Base-by-base conservation (phyloP, 1,140 invertebrate species). In the Microplitis demolitor region DNA sequence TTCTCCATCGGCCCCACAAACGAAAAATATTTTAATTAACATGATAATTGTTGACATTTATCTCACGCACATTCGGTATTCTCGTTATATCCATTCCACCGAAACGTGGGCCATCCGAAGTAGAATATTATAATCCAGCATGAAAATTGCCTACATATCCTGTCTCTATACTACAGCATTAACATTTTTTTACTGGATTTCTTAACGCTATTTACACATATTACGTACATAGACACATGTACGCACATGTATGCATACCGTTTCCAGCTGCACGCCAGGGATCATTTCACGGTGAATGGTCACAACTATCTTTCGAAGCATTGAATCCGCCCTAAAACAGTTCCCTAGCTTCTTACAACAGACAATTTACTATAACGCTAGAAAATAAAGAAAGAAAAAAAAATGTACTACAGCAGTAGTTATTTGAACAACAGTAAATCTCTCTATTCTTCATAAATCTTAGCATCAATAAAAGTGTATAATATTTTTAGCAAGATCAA, bases 241-340 rank as follows among this genome's bases (percentile, higher is more conserved):
- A 24, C 24, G 24, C 24, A 24, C 24, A 24, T 2, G n/a, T n/a
- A n/a, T n/a, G n/a, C n/a, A n/a, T n/a, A n/a, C 24, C 0, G 24
- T 24, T 24, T 24, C 45, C 69, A 71, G 69, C 69, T 71, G 69
- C 69, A 71, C 68, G 37, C 35, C 39, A 34, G 56, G 56, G 37
- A 60, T 71, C 69, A 71, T 71, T 71, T 71, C 61, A 71, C 69
- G 51, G 60, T 71, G 69, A 71, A 64, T 71, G 50, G 61, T 54
- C 56, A 69, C 58, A 37, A 60, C 16, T 69, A 54, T 69, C 61
- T 69, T 68, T 14, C 66, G 53, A 68, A 35, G 66, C 66, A 54
- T 39, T 31, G 14, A 24, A 56, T 50, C 62, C 60, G 39, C 39
- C 60, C 56, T 58, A 24, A 31, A 31, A 58, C 56, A 24, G 51